These are phyloP conservation scores for Eciton burchellii DNA, from an alignment of 1,140 invertebrate species.

Conservation along the genomic window DNA sequence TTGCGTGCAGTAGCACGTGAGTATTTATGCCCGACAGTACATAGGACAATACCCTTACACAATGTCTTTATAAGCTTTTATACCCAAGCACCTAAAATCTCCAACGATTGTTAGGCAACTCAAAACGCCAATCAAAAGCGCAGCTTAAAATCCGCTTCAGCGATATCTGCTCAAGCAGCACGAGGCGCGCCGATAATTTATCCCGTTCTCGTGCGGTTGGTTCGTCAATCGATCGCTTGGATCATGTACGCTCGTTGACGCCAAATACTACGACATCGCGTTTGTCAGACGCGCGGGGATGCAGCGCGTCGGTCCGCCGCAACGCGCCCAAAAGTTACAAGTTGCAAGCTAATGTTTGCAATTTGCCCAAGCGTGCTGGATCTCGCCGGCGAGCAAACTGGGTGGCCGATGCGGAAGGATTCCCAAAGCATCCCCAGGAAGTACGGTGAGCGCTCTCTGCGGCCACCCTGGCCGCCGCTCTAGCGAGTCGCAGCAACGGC, in stretches of 20 bases:
- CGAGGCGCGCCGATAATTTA: slow-evolving; percentile 3
- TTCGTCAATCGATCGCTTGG: slow-evolving; percentile 12
- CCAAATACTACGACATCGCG: slow-evolving; percentile 23
- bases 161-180: not conserved
- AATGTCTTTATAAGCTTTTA: not conserved
- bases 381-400: slow-evolving; percentile 77
- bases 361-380: slow-evolving; percentile 79
- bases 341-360: slow-evolving; percentile 82
- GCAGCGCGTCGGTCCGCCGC: slow-evolving; percentile 8
- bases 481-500: slow-evolving; percentile 36
- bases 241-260: slow-evolving; percentile 17
- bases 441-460: slow-evolving; percentile 67
- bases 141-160: no score
- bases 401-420: slow-evolving; percentile 76
- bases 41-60: no score
- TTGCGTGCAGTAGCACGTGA: not conserved
- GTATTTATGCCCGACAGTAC: no score
- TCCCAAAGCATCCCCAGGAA: slow-evolving; percentile 77
- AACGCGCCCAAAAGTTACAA: slow-evolving; percentile 76
- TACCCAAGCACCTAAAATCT: not conserved
- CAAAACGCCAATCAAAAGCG: not conserved
- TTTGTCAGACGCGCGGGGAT: not conserved
- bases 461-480: slow-evolving; percentile 54
- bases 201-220: not conserved
- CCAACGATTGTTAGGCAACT: not conserved